Percentiles rank a stretch among this genome's conserved stretches.
Conservation (phyloP, 2,797 vertebrate genomes). For the Thaleichthys pacificus region DNA sequence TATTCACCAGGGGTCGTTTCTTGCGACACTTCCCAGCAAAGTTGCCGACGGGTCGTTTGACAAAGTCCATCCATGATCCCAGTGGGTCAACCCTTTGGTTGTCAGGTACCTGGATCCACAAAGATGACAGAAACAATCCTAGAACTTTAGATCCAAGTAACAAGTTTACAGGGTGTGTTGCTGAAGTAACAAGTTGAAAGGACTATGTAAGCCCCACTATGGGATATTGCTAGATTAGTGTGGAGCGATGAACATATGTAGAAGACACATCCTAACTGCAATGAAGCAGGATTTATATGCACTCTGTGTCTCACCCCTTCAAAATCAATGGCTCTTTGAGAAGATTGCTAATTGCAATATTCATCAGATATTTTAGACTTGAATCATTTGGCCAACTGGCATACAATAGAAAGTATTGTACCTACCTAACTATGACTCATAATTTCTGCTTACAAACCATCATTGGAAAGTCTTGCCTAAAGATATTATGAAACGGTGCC, state of each 20-base stretch:
- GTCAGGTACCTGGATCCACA: conserved; percentile 73
- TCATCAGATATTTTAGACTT: conserved; percentile 51
- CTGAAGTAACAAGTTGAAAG: neutral
- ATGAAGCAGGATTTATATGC: neutral
- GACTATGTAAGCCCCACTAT: neutral
- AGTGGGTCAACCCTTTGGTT: conserved; percentile 85
- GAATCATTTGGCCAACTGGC: conserved; percentile 40
- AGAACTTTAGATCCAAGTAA: neutral
- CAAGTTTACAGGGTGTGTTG: neutral
- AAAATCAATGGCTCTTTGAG: conserved; percentile 30
- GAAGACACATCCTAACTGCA: neutral
- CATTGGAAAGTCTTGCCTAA: conserved; percentile 64
- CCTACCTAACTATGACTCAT: conserved; percentile 55
- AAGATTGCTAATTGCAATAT: conserved; percentile 44
- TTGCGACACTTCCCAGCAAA: conserved; percentile 83
- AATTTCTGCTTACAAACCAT: conserved; percentile 63
- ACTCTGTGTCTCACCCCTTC: conserved; percentile 13
- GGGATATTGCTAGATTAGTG: neutral
- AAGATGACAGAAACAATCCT: conserved; percentile 4
- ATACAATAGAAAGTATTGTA: conserved; percentile 46
- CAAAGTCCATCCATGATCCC: conserved; percentile 92
- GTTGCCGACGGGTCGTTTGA: conserved; percentile 84
- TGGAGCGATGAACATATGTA: neutral
- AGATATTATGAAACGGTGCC: conserved; percentile 68
- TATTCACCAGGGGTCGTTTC: conserved; percentile 84